Evolutionary conservation across 2,888 invertebrate species (phyloP), one percentile per base, ranked within the genome.

Genomic region (Eueremaeus valkanovi): DNA sequence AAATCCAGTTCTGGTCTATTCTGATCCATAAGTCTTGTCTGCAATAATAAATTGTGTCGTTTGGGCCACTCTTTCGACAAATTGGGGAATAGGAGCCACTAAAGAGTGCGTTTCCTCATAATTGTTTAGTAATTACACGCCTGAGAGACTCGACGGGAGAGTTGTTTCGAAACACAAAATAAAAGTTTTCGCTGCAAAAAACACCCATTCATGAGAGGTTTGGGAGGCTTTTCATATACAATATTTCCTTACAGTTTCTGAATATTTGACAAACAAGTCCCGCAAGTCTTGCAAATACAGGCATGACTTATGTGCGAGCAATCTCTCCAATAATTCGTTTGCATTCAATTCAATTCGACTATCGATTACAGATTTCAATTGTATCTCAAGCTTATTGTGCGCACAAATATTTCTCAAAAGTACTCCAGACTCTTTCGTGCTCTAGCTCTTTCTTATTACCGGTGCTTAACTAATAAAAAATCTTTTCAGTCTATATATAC

Each of bases 61-160:
- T 61, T 61, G 61, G 61, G 61, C 31, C 61, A 61, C 27, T 27
- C 31, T 29, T 31, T 31, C 31, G 31, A 31, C 27, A 61, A 61
- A 61, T 61, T 61, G 13, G 31, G 31, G 21, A 27, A 61, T 61
- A 31, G 16, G 61, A 31, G 31, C 61, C 61, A 61, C 61, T 61
- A 61, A 61, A 61, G 61, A 61, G 61, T 61, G 31, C 16, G 61
- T 31, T 61, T 61, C 61, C 61, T 61, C 31, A 61, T 61, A 61
- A 61, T 61, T 61, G 61, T 61, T 61, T 31, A 61, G 61, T 61
- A 61, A 61, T 61, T 61, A 61, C 31, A 61, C 31, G 61, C 27
- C 24, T 61, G 31, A 61, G 31, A 61, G 31, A 61, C 61, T 61
- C 31, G 31, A 29, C 29, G 61, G 61, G 61, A 61, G 61, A 61